These are phyloP conservation scores for Cyprinella venusta DNA, from an alignment of 2,797 vertebrate genomes.

Conservation along the genomic window DNA sequence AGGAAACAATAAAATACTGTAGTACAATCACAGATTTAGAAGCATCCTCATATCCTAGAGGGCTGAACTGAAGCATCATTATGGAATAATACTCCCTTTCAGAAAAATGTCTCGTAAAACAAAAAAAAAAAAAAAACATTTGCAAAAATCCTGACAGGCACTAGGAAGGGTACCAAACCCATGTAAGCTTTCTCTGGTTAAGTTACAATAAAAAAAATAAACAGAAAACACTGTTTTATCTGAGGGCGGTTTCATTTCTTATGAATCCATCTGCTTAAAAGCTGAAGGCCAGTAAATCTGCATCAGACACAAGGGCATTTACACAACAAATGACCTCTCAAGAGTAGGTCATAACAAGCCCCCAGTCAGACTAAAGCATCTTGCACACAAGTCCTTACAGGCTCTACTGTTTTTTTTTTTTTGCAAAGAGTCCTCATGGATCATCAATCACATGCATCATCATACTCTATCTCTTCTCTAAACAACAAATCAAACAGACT, in stretches of 20 bases:
- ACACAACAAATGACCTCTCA: conserved; percentile 21
- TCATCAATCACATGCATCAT: background rate
- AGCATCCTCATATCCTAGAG: background rate
- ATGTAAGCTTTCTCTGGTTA: background rate
- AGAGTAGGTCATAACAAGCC: conserved; percentile 20
- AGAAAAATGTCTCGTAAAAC: background rate
- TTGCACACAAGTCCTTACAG: background rate
- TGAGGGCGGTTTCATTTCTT: conserved; percentile 9
- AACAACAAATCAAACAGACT: conserved; percentile 5
- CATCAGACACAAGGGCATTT: conserved; percentile 11
- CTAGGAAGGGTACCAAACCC: background rate
- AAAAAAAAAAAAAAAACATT: conserved; percentile 8
- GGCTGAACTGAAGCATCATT: background rate
- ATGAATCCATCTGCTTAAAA: conserved; percentile 13
- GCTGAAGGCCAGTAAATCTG: conserved; percentile 15
- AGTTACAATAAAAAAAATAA: background rate
- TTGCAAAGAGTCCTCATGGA: background rate
- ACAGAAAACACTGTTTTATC: background rate
- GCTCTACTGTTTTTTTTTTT: conserved; percentile 9
- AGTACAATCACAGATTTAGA: background rate
- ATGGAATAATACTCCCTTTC: background rate
- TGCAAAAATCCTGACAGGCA: conserved; percentile 7
- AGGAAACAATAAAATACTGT: background rate
- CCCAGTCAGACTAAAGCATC: conserved; percentile 18
- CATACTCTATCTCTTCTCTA: conserved; percentile 8